Base-by-base conservation (phyloP, 2,888 invertebrate genomes). In the Rugalucina vietnamica region DNA sequence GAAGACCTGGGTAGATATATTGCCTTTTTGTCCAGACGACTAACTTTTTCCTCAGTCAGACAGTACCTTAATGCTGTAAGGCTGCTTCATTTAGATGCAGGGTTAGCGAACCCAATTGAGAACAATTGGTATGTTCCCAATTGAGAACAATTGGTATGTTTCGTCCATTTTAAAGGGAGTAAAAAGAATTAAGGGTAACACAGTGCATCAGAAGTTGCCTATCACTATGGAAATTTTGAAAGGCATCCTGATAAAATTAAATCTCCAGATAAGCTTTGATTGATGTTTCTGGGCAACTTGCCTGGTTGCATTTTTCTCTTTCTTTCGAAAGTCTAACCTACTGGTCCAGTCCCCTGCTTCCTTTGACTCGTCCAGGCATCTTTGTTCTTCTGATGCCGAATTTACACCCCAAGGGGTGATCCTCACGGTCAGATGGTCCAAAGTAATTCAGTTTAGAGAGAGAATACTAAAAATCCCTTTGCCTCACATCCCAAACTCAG, bases 231-330 rank as follows among this genome's bases (percentile, higher is more conserved):
- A 54, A 8, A 54, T 76, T 57, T 36, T 76, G 24, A 21, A 10
- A n/a, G 36, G 49, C 18, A 60, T 76, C 27, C 34, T 76, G 21
- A 24, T 34, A 1, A 34, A 76, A 14, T n/a, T 76, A 8, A n/a
- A 57, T 29, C 34, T 76, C 14, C 29, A 29, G 21, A n/a, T 24
- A 24, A 49, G 50, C 37, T n/a, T 34, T 21, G 57, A 76, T 36
- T 24, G 37, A 21, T 49, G 50, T 36, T 76, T 76, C 57, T 76
- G 76, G 76, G 29, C 76, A 24, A 60, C 76, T 29, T 76, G 57
- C 34, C 43, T 76, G 49, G 76, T 76, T 32, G 60, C 57, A 18
- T 76, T 76, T 36, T 76, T 76, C 37, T 76, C 76, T 34, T 76
- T 76, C 32, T 60, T 76, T 24, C 3, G 76, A 21, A 76, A 76